Evolutionary conservation across 1,140 invertebrate genomes (phyloP), one percentile per base, ranked within the genome.

Genomic region (Caerostris extrusa): DNA sequence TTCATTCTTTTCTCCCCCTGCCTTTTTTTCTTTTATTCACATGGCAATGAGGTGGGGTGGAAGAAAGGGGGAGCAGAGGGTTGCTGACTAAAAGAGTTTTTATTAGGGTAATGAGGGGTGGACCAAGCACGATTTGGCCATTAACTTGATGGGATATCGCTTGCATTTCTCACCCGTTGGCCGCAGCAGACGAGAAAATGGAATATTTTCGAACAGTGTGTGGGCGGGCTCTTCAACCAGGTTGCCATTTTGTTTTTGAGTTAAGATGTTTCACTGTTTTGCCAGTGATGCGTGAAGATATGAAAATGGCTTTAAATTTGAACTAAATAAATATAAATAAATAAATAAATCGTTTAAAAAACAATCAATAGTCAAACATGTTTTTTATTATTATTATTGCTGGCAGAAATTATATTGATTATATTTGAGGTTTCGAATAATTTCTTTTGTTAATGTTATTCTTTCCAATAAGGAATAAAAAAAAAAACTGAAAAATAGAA

Each of bases 91-190:
- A 92, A 92, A 86, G 91, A 92, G 91, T 92, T 92, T 92, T 92
- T 92, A 86, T 92, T 92, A 92, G 91, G 91, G 64, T 92, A 86
- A 86, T 86, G 91, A 86, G 64, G 91, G 90, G 61, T 86, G 82
- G 82, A 4, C 77, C 17, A 61, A 92, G 91, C 91, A 92, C 61
- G 91, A 86, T 92, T 92, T 86, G 34, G 82, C 91, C 83, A 86
- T 92, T 92, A 92, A 86, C 82, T 61, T 85, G 91, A 92, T 92
- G 61, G 77, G 77, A 91, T 58, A 50, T 82, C 77, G 69, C 67
- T 83, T 82, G 81, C 82, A 91, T 83, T 67, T 90, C 89, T 81
- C 89, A 90, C 89, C 57, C 71, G 50, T 60, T 19, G 56, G 55
- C 3, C 34, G n/a, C 56, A 60, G n/a, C 56, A 60, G 82, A 7